These are phyloP conservation scores for Muntiacus reevesi DNA, from an alignment of 2,113 vertebrate species.

Conservation along the genomic window DNA sequence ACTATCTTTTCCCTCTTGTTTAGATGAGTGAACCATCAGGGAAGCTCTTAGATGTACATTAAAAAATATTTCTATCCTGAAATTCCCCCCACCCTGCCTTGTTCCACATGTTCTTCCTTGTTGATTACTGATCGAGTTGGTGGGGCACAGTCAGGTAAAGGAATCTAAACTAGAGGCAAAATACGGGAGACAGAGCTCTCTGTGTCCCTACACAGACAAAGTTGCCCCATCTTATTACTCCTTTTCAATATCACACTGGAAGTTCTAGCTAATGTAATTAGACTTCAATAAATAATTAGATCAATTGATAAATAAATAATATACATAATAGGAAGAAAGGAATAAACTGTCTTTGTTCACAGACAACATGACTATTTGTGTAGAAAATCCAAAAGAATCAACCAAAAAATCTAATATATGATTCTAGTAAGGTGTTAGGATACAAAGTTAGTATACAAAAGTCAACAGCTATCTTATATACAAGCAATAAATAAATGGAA, in stretches of 20 bases:
- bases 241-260: not conserved
- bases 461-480: not conserved
- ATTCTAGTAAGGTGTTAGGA: not conserved
- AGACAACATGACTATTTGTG: not conserved
- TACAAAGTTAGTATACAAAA: not conserved
- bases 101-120: not conserved
- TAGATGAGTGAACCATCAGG: not conserved
- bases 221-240: not conserved
- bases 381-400: not conserved
- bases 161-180: not conserved
- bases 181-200: not conserved
- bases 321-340: not conserved
- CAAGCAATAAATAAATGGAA: not conserved
- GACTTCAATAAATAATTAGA: not conserved
- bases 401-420: not conserved
- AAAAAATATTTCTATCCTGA: not conserved
- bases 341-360: not conserved
- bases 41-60: not conserved
- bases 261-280: not conserved
- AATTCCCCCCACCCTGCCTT: fast-evolving
- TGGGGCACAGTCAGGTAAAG: fast-evolving
- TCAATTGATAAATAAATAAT: not conserved
- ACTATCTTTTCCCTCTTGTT: not conserved
- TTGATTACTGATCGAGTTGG: not conserved
- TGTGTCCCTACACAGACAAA: not conserved